Evolutionary conservation across 2,113 vertebrate species (phyloP), one percentile per base, ranked within the genome.

Genomic region (Marcusenius ussheri): DNA sequence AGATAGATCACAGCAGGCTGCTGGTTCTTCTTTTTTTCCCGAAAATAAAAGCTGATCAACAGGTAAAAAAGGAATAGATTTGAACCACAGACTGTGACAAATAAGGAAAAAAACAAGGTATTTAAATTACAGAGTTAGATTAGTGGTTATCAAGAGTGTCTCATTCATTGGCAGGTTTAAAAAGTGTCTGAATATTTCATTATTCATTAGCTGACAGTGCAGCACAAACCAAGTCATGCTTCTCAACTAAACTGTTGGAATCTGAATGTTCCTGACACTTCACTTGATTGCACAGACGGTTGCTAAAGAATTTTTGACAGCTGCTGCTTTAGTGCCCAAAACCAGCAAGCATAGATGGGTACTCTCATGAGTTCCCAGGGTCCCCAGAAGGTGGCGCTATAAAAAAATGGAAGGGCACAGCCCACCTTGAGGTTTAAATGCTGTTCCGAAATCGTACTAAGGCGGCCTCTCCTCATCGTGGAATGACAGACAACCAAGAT

Each of bases 231-330:
- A 53, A 80, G 74, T 56, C 77, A 51, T n/a, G 45, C 66, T 9
- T 24, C 42, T 51, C 88, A 42, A 4, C 31, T 83, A 83, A 42
- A 51, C 49, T 56, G 74, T 42, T 80, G 74, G 74, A 45, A 89
- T 89, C 46, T 31, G 46, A 77, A 49, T 27, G 62, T 80, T 86
- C 17, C 62, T 24, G 27, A n/a, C 47, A 13, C 27, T 89, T 19
- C 27, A 13, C 66, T 80, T 35, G 62, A 45, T 66, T 39, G 47
- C 88, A 21, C 66, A 89, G 88, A 45, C 7, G 3, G 88, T 80
- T 89, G 66, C n/a, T 80, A 70, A 70, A 66, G 47, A 51, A 50
- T 74, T 7, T 77, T 70, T 80, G 88, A 80, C 45, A 89, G 88
- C 47, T 70, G 42, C 70, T 80, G 88, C 19, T 47, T 51, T 66